Conservation (phyloP, 37 sponge, comb jelly and placozoan genomes). For the Tethya wilhelma region DNA sequence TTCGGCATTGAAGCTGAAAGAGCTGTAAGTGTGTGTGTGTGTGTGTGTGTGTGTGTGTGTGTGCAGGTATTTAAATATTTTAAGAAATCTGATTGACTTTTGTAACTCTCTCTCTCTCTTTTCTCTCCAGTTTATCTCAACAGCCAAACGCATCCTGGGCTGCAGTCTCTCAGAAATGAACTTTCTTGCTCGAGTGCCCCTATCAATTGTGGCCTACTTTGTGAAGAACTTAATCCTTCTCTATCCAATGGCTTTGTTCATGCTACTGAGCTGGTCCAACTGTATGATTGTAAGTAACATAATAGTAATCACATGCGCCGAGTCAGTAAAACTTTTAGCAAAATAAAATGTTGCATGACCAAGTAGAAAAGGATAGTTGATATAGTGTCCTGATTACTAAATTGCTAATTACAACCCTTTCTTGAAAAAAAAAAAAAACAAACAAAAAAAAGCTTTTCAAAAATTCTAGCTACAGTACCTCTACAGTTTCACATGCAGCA, state of each 20-base stretch:
- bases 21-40: slow-evolving; percentile 60
- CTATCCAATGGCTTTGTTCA: slow-evolving; percentile 60
- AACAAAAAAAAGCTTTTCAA: too few species aligned
- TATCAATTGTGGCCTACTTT: slow-evolving; percentile 16
- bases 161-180: slow-evolving; percentile 28
- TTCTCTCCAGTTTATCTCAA: slow-evolving; percentile 39
- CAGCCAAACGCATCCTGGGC: background rate
- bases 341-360: too few species aligned
- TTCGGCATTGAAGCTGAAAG: slow-evolving; percentile 63
- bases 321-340: too few species aligned
- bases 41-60: slow-evolving; percentile 6
- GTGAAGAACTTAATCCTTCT: slow-evolving; percentile 49
- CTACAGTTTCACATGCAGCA: too few species aligned
- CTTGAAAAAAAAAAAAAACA: too few species aligned
- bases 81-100: too few species aligned
- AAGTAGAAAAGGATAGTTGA: too few species aligned
- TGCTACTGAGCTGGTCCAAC: slow-evolving; percentile 57
- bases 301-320: too few species aligned
- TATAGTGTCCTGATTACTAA: too few species aligned
- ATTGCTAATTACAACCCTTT: too few species aligned
- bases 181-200: slow-evolving; percentile 14
- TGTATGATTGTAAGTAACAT: slow-evolving; percentile 56
- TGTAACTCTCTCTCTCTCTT: too few species aligned
- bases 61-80: background rate
- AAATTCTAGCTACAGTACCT: too few species aligned